phyloP scores from a whole-genome alignment of 2,113 vertebrate genomes.

The Leptobrachium leishanense region DNA sequence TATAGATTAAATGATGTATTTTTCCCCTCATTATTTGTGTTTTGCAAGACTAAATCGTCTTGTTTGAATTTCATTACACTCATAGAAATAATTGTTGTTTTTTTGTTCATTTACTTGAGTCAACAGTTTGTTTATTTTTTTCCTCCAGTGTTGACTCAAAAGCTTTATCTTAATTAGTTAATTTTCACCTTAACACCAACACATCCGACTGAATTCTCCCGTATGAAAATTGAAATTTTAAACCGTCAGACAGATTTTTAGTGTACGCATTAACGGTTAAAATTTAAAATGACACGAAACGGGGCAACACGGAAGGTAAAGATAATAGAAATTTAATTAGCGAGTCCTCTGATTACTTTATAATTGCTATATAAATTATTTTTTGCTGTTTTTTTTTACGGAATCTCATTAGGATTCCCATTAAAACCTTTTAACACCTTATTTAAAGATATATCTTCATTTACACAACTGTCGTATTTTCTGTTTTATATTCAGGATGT shows the following conservation, averaged over 20 bases:
- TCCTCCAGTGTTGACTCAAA: too few species aligned
- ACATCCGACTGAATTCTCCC: neutral
- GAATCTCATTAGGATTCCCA: constrained; percentile 44
- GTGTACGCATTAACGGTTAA: constrained; percentile 4
- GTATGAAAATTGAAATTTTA: constrained; percentile 1
- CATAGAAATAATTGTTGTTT: too few species aligned
- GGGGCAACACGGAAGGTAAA: constrained; percentile 19
- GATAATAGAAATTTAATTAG: constrained; percentile 46
- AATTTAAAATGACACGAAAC: constrained; percentile 26
- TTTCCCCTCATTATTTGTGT: too few species aligned
- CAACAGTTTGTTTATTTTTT: too few species aligned
- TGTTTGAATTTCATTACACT: too few species aligned
- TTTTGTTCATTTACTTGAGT: too few species aligned
- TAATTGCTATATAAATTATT: constrained; percentile 50
- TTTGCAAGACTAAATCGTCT: too few species aligned
- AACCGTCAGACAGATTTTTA: constrained; percentile 10
- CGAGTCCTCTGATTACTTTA: constrained; percentile 36
- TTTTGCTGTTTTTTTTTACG: constrained; percentile 30
- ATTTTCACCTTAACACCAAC: neutral
- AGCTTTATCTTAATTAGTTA: constrained; percentile 1
- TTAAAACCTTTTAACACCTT: constrained; percentile 45
- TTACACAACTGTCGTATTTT: constrained; percentile 16
- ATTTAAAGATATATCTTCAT: constrained; percentile 48
- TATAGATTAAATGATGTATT: too few species aligned
- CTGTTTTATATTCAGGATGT: neutral